These are phyloP conservation scores for Triops longicaudatus DNA, from an alignment of 1,140 invertebrate genomes.

Conservation along the genomic window DNA sequence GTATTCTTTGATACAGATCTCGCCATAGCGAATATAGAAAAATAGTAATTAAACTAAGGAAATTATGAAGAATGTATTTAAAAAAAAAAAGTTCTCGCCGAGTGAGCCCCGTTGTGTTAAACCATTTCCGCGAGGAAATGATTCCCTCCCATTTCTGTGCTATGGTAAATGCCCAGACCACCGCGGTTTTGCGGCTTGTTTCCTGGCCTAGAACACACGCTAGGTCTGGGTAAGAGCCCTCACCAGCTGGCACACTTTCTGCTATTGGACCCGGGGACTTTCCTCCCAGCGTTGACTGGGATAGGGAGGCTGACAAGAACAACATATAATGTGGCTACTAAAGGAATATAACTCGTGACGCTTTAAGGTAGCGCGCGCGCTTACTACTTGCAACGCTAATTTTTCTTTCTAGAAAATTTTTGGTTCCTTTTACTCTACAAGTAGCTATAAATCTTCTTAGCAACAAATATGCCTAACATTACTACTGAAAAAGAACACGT, in stretches of 20 bases:
- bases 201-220: slow-evolving; percentile 9
- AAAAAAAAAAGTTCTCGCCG: slow-evolving; percentile 14
- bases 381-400: background rate
- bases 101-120: slow-evolving; percentile 5
- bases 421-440: too few species aligned
- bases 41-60: too few species aligned
- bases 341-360: background rate
- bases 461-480: too few species aligned
- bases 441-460: too few species aligned
- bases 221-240: background rate
- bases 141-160: slow-evolving; percentile 7
- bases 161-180: background rate
- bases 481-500: too few species aligned
- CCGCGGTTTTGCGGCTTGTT: background rate
- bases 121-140: background rate
- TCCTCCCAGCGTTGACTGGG: background rate
- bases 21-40: too few species aligned
- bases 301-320: slow-evolving; percentile 10
- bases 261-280: slow-evolving; percentile 6
- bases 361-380: background rate
- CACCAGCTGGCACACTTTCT: slow-evolving; percentile 10
- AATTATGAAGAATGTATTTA: too few species aligned
- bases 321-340: background rate
- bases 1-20: too few species aligned
- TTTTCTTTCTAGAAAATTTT: background rate